Percentiles rank a stretch among this genome's conserved stretches.
Evolutionary conservation across 2,888 invertebrate genomes (phyloP).

Genomic region (Tricholauxania praeusta): DNA sequence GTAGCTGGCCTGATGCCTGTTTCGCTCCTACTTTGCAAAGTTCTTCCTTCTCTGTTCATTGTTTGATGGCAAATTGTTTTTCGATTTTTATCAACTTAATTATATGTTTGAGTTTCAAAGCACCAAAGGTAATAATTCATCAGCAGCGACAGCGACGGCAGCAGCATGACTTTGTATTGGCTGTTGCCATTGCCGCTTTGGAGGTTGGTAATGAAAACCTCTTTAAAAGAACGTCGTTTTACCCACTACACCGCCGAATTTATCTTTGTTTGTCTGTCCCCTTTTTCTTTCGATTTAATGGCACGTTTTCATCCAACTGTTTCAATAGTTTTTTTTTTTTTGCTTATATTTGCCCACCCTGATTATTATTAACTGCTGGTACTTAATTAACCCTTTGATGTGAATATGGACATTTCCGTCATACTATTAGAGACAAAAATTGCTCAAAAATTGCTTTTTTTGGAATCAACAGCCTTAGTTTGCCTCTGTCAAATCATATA

Average conservation of each 20-base stretch:
- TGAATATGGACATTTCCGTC: too few species aligned
- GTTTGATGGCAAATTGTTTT: constrained; percentile 41
- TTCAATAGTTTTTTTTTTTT: too few species aligned
- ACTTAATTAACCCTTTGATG: too few species aligned
- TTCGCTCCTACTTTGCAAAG: constrained; percentile 1
- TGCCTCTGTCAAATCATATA: too few species aligned
- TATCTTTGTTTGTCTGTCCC: constrained; percentile 4
- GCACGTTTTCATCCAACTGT: constrained; percentile 11
- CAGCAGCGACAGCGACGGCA: constrained; percentile 20
- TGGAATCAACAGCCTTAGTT: too few species aligned
- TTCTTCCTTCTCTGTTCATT: background rate
- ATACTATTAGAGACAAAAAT: too few species aligned
- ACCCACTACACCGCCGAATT: background rate
- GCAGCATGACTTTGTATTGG: constrained; percentile 22
- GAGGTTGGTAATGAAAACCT: constrained; percentile 3
- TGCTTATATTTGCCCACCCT: too few species aligned
- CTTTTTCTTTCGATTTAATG: constrained; percentile 15
- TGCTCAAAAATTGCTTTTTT: too few species aligned
- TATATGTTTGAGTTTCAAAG: constrained; percentile 45
- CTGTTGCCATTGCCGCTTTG: background rate
- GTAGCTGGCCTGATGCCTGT: background rate
- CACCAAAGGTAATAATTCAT: constrained; percentile 44
- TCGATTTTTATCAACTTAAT: constrained; percentile 47
- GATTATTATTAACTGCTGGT: too few species aligned
- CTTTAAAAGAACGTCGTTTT: background rate